Evolutionary conservation across 2,113 vertebrate species (phyloP).

Genomic region (Mustela lutreola): DNA sequence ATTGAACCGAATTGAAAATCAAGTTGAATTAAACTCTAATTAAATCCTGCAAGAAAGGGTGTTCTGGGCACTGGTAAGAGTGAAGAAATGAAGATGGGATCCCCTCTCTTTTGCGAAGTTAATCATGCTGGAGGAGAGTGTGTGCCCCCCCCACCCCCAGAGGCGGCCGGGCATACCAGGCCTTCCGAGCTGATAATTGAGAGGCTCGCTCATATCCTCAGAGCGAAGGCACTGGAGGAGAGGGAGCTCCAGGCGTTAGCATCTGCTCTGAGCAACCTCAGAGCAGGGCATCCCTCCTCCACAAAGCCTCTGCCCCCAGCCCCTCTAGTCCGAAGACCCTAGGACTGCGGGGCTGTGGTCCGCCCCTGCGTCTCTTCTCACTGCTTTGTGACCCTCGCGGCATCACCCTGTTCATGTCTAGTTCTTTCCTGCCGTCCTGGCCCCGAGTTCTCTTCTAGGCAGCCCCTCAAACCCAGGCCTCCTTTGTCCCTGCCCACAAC

Average conservation of each 20-base stretch:
- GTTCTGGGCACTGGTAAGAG: background rate
- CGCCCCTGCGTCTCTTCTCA: background rate
- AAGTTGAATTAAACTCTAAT: constrained; percentile 43
- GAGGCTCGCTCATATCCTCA: background rate
- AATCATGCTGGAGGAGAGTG: background rate
- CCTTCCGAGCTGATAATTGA: background rate
- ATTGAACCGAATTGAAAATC: constrained; percentile 41
- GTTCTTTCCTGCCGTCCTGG: background rate
- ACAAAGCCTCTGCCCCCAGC: background rate
- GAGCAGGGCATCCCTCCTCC: fast-evolving
- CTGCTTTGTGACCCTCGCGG: background rate
- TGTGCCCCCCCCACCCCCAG: background rate
- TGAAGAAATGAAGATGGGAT: background rate
- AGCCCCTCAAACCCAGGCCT: background rate
- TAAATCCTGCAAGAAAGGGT: background rate
- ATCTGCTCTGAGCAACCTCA: background rate
- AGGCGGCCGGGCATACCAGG: background rate
- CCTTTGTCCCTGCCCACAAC: background rate
- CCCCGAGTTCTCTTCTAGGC: background rate
- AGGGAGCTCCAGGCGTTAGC: background rate
- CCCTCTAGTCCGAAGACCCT: background rate
- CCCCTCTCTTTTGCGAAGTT: background rate
- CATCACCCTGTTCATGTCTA: background rate
- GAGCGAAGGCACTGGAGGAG: background rate
- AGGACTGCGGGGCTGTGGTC: background rate